A percentile compares a stretch with the other conserved stretches of the same genome.
These are phyloP conservation scores for Apotomis turbidana DNA, from an alignment of 2,888 invertebrate species.

Conservation along the genomic window DNA sequence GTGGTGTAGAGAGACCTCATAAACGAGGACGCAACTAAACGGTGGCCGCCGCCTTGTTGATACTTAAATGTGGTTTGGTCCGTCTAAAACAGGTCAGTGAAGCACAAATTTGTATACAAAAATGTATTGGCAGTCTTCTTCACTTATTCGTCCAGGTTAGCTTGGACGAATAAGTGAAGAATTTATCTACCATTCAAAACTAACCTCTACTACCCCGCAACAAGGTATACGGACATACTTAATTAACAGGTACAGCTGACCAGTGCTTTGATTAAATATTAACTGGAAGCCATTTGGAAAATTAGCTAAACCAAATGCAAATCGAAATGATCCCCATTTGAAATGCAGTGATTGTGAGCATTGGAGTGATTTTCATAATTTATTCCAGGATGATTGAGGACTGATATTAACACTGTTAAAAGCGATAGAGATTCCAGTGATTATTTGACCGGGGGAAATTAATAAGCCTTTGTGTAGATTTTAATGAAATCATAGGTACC, in stretches of 20 bases:
- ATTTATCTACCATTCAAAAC: conserved; percentile 4
- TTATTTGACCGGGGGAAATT: no score
- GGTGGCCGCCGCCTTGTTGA: no score
- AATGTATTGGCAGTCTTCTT: no score
- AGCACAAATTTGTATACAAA: no score
- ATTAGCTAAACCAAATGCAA: conserved; percentile 34
- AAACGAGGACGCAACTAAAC: no score
- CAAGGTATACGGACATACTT: background rate
- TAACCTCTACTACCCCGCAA: background rate
- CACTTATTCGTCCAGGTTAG: background rate
- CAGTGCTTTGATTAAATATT: conserved; percentile 37
- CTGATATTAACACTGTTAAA: background rate
- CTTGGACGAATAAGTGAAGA: no score
- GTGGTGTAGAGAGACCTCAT: no score
- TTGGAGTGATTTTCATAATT: conserved; percentile 10
- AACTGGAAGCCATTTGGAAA: conserved; percentile 36
- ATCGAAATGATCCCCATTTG: conserved; percentile 22
- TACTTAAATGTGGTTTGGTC: no score
- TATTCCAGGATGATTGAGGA: conserved; percentile 14
- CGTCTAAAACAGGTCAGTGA: no score
- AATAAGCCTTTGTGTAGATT: no score
- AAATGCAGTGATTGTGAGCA: conserved; percentile 19
- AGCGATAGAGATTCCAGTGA: background rate
- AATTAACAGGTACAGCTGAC: conserved; percentile 12
- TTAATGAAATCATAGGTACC: no score